A percentile compares a stretch with the other conserved stretches of the same genome.
Evolutionary conservation across 2,888 invertebrate species (phyloP).

Genomic region (Cryptocephalus moraei): DNA sequence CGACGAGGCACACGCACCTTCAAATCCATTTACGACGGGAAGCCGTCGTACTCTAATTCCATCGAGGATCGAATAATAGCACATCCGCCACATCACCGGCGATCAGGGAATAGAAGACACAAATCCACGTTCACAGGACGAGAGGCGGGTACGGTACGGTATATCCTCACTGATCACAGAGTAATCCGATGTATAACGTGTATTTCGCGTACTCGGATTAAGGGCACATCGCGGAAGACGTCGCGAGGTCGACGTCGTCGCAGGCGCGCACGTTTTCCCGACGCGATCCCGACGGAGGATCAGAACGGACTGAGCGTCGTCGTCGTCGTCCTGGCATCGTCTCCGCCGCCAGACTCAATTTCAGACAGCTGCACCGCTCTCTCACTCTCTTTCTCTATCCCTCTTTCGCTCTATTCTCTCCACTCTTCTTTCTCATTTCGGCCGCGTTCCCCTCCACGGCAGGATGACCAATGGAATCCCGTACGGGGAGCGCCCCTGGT

Average conservation of each 20-base stretch:
- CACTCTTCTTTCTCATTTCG: constrained; percentile 7
- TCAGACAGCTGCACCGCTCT: constrained; percentile 31
- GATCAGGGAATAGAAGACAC: not conserved
- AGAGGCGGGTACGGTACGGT: too few relatives aligned
- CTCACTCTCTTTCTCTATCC: constrained; percentile 5
- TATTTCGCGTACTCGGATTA: too few relatives aligned
- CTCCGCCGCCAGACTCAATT: constrained; percentile 23
- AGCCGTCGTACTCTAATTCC: constrained; percentile 6
- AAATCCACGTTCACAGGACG: too few relatives aligned
- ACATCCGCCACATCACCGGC: constrained; percentile 7
- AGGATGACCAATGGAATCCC: constrained; percentile 25
- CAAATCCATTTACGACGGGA: constrained; percentile 7
- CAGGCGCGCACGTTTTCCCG: not conserved
- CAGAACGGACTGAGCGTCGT: constrained; percentile 2
- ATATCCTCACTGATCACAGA: not conserved
- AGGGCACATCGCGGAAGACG: too few relatives aligned
- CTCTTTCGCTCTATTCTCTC: too few relatives aligned
- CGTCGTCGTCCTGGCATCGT: constrained; percentile 3
- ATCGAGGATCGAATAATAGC: constrained; percentile 3
- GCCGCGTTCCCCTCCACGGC: constrained; percentile 22
- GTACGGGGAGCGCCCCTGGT: constrained; percentile 14
- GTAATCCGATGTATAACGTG: not conserved
- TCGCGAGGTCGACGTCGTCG: not conserved
- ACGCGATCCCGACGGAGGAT: not conserved
- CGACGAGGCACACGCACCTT: constrained; percentile 10